Conservation (phyloP, 2,888 invertebrate genomes). For the Cantharis flavilabris region DNA sequence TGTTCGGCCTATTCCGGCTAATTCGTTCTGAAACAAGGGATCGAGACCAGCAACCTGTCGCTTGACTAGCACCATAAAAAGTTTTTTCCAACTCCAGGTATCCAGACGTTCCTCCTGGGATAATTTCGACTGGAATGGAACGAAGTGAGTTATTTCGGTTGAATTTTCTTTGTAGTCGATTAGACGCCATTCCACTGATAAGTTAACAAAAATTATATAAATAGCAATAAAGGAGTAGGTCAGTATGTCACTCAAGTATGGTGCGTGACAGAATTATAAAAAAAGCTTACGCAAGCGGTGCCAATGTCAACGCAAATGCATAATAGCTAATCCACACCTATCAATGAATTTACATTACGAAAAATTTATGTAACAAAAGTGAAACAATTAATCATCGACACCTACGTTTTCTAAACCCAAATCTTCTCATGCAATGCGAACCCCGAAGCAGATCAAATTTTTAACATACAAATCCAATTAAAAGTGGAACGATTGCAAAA, state of each 20-base stretch:
- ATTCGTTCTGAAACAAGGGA: too few relatives aligned
- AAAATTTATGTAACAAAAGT: background rate
- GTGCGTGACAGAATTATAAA: constrained; percentile 23
- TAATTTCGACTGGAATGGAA: too few relatives aligned
- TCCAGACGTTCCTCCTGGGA: too few relatives aligned
- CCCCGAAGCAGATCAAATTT: background rate
- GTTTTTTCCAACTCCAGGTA: too few relatives aligned
- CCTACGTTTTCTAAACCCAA: background rate
- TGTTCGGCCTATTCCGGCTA: too few relatives aligned
- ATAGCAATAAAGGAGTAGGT: constrained; percentile 16
- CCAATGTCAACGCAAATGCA: constrained; percentile 15
- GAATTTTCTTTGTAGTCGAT: too few relatives aligned
- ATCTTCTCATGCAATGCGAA: background rate
- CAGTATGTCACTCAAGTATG: constrained; percentile 18
- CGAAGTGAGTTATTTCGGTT: too few relatives aligned
- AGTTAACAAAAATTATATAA: background rate
- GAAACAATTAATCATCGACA: background rate
- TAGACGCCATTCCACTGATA: background rate
- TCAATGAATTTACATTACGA: background rate
- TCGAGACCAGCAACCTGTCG: too few relatives aligned
- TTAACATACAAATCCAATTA: background rate
- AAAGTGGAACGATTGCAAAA: background rate
- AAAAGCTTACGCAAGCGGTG: constrained; percentile 21
- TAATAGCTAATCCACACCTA: background rate
- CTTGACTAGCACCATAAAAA: too few relatives aligned